A percentile compares a stretch with the other conserved stretches of the same genome.
Conservation (phyloP, 2,888 invertebrate genomes). For the Calliphora vomitoria region DNA sequence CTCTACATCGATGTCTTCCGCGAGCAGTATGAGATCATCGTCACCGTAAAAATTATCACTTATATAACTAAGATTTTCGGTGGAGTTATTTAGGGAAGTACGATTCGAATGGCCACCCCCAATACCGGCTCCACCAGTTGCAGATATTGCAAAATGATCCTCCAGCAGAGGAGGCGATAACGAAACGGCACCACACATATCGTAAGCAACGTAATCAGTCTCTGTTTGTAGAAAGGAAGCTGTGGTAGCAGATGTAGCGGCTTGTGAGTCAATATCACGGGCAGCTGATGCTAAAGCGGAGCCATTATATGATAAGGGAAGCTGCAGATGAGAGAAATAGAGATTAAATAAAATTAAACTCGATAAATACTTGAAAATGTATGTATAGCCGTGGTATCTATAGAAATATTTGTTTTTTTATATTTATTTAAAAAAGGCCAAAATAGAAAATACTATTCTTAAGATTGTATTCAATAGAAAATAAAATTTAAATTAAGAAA, state of each 20-base stretch:
- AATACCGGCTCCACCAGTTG: conserved; percentile 61
- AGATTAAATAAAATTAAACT: neutral
- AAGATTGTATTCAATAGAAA: too few species aligned
- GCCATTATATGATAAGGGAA: conserved; percentile 61
- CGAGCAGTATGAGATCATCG: conserved; percentile 82
- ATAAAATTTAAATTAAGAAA: too few species aligned
- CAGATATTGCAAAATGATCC: conserved; percentile 72
- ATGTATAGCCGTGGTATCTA: too few species aligned
- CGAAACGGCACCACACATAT: conserved; percentile 72
- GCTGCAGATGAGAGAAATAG: conserved; percentile 23
- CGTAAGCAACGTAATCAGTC: conserved; percentile 68
- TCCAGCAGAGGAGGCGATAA: conserved; percentile 70
- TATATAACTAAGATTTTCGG: conserved; percentile 83
- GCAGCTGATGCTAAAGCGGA: conserved; percentile 44
- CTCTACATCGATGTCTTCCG: conserved; percentile 78
- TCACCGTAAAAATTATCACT: conserved; percentile 82
- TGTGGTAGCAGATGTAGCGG: neutral
- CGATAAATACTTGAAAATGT: too few species aligned
- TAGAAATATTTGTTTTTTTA: too few species aligned
- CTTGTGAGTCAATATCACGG: conserved; percentile 72
- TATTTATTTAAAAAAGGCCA: too few species aligned
- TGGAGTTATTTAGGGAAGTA: conserved; percentile 83
- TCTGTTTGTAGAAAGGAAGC: conserved; percentile 60
- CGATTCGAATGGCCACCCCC: conserved; percentile 73
- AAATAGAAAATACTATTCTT: too few species aligned